Percentiles rank a stretch among this genome's conserved stretches.
phyloP scores from a whole-genome alignment of 2,888 invertebrate genomes.

The Helicoverpa assulta region DNA sequence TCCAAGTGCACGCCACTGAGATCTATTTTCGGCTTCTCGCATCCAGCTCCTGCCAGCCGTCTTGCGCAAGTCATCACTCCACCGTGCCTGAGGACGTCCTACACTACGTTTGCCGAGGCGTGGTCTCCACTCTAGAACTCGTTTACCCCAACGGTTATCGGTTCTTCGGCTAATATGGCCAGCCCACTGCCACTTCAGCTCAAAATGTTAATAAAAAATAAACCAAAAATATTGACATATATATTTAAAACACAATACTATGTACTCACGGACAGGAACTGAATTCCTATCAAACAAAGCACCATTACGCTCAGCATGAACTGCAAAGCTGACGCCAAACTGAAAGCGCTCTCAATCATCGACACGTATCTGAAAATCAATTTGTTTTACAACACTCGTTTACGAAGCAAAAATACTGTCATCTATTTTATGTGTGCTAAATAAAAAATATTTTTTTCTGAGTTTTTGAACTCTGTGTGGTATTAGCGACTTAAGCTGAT shows the following conservation, averaged over 20 bases:
- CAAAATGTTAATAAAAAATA: not conserved
- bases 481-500: too few relatives aligned
- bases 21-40: too few relatives aligned
- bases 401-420: conserved; percentile 52
- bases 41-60: too few relatives aligned
- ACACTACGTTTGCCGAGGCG: too few relatives aligned
- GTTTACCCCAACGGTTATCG: too few relatives aligned
- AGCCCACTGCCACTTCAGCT: too few relatives aligned
- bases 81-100: too few relatives aligned
- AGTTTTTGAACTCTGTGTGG: conserved; percentile 4
- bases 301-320: conserved; percentile 89
- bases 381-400: conserved; percentile 58
- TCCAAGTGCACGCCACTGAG: too few relatives aligned
- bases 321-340: conserved; percentile 85
- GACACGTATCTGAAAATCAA: conserved; percentile 84
- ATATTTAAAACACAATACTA: not conserved
- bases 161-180: too few relatives aligned
- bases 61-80: too few relatives aligned
- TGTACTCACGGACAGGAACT: conserved; percentile 83
- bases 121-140: too few relatives aligned
- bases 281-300: conserved; percentile 85
- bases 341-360: conserved; percentile 87
- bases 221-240: not conserved
- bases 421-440: conserved; percentile 41
- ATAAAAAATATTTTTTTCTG: conserved; percentile 14